Percentiles rank a stretch among this genome's conserved stretches.
Evolutionary conservation across 2,888 invertebrate species (phyloP).

Genomic region (Cheilosia soror): DNA sequence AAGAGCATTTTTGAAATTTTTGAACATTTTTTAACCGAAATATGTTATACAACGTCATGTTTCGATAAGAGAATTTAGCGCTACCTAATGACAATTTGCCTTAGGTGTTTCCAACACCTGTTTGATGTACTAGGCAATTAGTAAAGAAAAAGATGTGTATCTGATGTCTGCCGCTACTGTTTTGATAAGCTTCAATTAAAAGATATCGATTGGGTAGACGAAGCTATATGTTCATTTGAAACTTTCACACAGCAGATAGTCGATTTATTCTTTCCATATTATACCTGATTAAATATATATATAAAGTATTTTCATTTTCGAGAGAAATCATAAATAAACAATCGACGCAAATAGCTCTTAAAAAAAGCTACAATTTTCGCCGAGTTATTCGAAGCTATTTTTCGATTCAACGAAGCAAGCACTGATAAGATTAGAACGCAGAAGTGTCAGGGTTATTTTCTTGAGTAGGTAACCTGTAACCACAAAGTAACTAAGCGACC

Average conservation of each 20-base stretch:
- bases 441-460: too few relatives aligned
- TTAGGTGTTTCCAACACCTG: conserved; percentile 14
- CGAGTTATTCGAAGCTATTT: too few relatives aligned
- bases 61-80: conserved; percentile 13
- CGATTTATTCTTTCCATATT: not conserved
- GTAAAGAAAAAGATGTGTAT: not conserved
- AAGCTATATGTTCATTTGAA: not conserved
- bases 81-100: not conserved
- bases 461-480: too few relatives aligned
- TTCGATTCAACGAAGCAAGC: too few relatives aligned
- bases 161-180: not conserved
- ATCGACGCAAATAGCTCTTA: too few relatives aligned
- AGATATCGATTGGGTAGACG: conserved; percentile 8
- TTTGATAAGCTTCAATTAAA: conserved; percentile 25
- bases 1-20: conserved; percentile 12
- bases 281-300: too few relatives aligned
- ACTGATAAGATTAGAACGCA: too few relatives aligned
- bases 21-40: not conserved
- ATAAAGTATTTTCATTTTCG: too few relatives aligned
- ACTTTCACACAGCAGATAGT: not conserved
- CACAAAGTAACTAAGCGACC: too few relatives aligned
- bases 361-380: too few relatives aligned
- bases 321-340: too few relatives aligned
- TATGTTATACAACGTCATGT: not conserved
- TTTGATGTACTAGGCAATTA: conserved; percentile 3